phyloP scores from a whole-genome alignment of 1,140 invertebrate genomes.

The Subanguina moxae region DNA sequence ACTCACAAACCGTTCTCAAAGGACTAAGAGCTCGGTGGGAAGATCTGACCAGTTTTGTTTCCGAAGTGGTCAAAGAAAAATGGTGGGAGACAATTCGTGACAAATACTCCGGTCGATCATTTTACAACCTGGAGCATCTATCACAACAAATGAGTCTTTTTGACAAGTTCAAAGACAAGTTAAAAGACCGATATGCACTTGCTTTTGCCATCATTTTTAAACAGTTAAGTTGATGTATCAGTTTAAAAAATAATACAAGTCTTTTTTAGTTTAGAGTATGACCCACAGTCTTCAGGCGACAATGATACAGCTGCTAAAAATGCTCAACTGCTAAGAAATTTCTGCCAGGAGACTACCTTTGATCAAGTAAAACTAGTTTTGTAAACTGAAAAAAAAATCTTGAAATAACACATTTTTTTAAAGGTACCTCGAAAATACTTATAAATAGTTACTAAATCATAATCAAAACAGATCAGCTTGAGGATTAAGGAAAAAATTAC shows the following conservation, averaged over 20 bases:
- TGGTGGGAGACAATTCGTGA: slow-evolving; percentile 54
- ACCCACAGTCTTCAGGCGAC: slow-evolving; percentile 52
- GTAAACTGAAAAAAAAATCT: no score
- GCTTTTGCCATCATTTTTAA: slow-evolving; percentile 65
- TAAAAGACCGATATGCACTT: slow-evolving; percentile 62
- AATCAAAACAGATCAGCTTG: no score
- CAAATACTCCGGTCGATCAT: slow-evolving; percentile 50
- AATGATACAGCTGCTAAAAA: slow-evolving; percentile 43
- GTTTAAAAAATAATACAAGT: background rate
- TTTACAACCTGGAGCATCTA: slow-evolving; percentile 63
- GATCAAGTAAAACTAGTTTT: slow-evolving; percentile 37
- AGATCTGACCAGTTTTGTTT: slow-evolving; percentile 35
- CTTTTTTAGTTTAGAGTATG: slow-evolving; percentile 52
- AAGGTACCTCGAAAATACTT: no score
- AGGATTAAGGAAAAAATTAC: no score
- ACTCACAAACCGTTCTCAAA: background rate
- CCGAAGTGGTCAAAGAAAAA: slow-evolving; percentile 38
- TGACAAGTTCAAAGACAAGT: slow-evolving; percentile 61
- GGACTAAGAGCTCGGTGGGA: slow-evolving; percentile 36
- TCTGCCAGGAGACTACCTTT: slow-evolving; percentile 47
- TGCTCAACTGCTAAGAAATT: slow-evolving; percentile 50
- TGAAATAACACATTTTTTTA: no score
- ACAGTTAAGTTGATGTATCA: slow-evolving; percentile 58
- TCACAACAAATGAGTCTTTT: slow-evolving; percentile 62
- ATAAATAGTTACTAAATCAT: no score